These are phyloP conservation scores for Baccha elongata DNA, from an alignment of 2,888 invertebrate genomes.

Conservation along the genomic window DNA sequence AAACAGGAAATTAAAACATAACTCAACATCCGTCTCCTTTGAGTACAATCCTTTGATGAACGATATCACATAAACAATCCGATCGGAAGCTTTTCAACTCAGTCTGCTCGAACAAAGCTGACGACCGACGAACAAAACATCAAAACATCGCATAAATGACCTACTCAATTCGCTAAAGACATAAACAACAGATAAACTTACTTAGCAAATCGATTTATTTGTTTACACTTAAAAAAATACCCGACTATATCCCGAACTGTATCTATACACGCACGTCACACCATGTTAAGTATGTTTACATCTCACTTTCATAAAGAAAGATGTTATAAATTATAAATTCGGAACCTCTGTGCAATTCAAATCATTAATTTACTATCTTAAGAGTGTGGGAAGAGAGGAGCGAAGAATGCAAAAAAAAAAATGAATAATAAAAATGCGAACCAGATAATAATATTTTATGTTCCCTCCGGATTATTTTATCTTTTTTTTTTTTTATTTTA, in stretches of 20 bases:
- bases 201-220: constrained; percentile 64
- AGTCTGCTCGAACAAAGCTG: constrained; percentile 25
- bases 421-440: constrained; percentile 22
- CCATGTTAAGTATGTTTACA: constrained; percentile 51
- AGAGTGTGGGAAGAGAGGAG: not conserved
- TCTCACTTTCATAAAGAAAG: constrained; percentile 40
- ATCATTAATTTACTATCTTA: not conserved
- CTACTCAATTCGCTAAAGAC: constrained; percentile 57
- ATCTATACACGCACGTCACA: too few species aligned
- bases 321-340: constrained; percentile 19
- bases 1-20: not conserved
- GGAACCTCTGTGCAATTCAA: constrained; percentile 45
- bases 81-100: constrained; percentile 9
- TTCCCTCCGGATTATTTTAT: not conserved
- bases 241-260: constrained; percentile 18
- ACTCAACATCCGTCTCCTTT: not conserved
- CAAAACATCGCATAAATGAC: constrained; percentile 56
- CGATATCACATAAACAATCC: constrained; percentile 21
- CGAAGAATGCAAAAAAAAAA: constrained; percentile 10
- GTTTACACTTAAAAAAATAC: constrained; percentile 47
- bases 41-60: constrained; percentile 18
- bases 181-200: constrained; percentile 66
- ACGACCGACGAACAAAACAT: constrained; percentile 5
- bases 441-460: constrained; percentile 11
- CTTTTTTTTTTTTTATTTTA: constrained; percentile 13